Base-by-base conservation (phyloP, 23 tunicate genomes). In the Phallusia fumigata region DNA sequence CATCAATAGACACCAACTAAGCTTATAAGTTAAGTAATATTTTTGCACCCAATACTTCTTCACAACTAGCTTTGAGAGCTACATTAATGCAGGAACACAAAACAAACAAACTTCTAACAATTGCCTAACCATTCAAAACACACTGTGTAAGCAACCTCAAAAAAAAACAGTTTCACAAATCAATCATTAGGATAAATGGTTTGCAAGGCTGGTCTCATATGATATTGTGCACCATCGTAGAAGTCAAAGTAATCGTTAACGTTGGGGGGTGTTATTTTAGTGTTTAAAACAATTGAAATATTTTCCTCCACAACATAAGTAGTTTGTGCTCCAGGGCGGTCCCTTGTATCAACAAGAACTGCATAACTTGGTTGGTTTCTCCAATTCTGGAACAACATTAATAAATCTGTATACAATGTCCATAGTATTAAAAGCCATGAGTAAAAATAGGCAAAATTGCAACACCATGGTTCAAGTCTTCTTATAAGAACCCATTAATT, bases 251-350 rank as follows among this genome's bases (percentile, higher is more conserved):
- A 94, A 49, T 94, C 98, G 64, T 84, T 33, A 18, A 94, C 8
- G 0, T 75, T 16, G 3, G 90, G 85, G 86, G 89, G 86, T 40
- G 52, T 36, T 30, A 94, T 79, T 73, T 78, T 77, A 2, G 83
- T 72, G 81, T 88, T 88, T 24, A 81, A 80, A 24, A 85, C 30
- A 3, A 88, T 52, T 49, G 78, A 83, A 16, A 93, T 81, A 65
- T 93, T 93, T 16, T 93, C 98, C 78, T 93, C 79, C 19, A 88
- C 89, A 8, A 93, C 98, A 74, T 93, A 93, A 32, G 98, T 93
- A 8, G 80, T 81, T 30, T 93, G 90, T 21, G 32, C 44, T 40
- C 36, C 84, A 11, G 40, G 65, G 30, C 92, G 82, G 64, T 93
- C 93, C 73, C 90, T 45, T 22, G 73, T 65, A 53, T 93, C 90